Conservation (phyloP, 2,797 vertebrate genomes). For the Lepilemur ruficaudatus region DNA sequence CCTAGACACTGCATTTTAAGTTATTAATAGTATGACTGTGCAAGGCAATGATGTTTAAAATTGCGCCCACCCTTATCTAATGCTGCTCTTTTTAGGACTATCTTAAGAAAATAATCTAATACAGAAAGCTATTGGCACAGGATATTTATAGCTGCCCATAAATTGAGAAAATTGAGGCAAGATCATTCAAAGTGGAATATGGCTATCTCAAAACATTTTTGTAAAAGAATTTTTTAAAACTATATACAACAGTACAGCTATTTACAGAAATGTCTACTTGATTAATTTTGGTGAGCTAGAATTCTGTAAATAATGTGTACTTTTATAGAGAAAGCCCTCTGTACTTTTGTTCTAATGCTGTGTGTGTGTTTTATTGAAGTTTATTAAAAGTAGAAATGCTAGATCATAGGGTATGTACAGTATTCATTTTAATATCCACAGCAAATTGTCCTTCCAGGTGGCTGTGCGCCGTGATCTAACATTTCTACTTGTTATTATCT, state of each 20-base stretch:
- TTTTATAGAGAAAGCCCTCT: neutral
- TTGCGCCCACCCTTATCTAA: rapidly evolving
- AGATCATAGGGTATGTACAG: neutral
- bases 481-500: rapidly evolving
- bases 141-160: neutral
- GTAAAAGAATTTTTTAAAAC: neutral
- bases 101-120: neutral
- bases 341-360: neutral
- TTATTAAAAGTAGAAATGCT: neutral
- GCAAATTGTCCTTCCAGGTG: neutral
- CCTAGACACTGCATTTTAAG: rapidly evolving
- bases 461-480: neutral
- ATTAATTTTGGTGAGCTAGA: neutral
- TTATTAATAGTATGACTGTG: neutral
- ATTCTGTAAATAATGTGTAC: too few species aligned
- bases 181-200: neutral
- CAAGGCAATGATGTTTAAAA: too few species aligned
- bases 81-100: neutral
- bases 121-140: neutral
- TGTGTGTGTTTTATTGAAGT: neutral
- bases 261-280: neutral
- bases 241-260: neutral
- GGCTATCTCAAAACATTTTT: neutral
- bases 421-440: neutral
- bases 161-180: neutral